These are phyloP conservation scores for Hycleus cichorii DNA, from an alignment of 1,140 invertebrate species.

Conservation along the genomic window DNA sequence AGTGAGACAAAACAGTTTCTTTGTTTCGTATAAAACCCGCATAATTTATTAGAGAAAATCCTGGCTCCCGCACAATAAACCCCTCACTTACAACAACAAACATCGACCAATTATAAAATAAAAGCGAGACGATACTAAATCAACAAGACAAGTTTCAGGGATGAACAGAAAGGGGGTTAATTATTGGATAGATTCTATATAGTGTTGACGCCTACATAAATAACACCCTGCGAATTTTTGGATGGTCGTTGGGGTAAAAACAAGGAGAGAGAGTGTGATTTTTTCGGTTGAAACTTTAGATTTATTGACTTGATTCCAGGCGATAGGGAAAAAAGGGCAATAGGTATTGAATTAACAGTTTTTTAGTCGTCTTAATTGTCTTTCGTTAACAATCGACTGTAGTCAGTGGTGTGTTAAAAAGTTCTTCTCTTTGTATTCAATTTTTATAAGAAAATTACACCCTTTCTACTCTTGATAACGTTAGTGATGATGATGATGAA, in stretches of 20 bases:
- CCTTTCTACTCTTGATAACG: too few species aligned
- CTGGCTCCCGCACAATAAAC: conserved; percentile 14
- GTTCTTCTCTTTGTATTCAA: too few species aligned
- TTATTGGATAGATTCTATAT: background rate
- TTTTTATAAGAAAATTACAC: too few species aligned
- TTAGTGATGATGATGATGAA: too few species aligned
- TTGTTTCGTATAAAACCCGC: conserved; percentile 15
- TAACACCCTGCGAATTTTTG: too few species aligned
- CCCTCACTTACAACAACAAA: conserved; percentile 5
- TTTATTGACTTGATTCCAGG: conserved; percentile 5
- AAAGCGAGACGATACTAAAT: conserved; percentile 9
- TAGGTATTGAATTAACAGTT: background rate
- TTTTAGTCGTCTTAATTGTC: too few species aligned
- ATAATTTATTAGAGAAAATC: conserved; percentile 14
- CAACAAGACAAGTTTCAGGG: conserved; percentile 14
- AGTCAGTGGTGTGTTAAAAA: too few species aligned
- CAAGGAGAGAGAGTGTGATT: background rate
- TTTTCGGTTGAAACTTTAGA: background rate
- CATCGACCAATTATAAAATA: conserved; percentile 17
- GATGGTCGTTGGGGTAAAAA: too few species aligned
- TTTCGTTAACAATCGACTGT: too few species aligned
- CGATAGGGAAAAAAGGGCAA: background rate
- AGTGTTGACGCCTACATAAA: background rate
- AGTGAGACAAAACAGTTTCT: conserved; percentile 16
- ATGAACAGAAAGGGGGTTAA: background rate